These are phyloP conservation scores for Carpatolechia fugitivella DNA, from an alignment of 2,888 invertebrate genomes.

Conservation along the genomic window DNA sequence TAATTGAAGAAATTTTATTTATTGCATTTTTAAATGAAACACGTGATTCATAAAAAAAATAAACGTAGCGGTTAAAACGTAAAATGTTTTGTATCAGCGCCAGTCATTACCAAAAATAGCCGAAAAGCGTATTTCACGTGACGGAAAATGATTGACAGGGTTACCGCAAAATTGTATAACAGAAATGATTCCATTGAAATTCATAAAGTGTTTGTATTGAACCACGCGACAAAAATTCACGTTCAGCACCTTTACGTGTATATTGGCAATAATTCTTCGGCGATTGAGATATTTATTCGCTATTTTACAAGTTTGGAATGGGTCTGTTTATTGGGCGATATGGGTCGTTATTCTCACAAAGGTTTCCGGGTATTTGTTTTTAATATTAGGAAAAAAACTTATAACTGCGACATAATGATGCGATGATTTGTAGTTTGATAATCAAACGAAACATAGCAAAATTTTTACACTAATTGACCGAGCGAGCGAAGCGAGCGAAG, in stretches of 20 bases:
- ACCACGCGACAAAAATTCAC: constrained; percentile 29
- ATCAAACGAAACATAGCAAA: too few relatives aligned
- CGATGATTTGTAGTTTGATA: too few relatives aligned
- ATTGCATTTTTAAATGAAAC: too few relatives aligned
- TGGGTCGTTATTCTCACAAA: background rate
- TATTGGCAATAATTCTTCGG: constrained; percentile 47
- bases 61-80: too few relatives aligned
- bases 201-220: constrained; percentile 19
- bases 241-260: constrained; percentile 46
- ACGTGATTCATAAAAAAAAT: too few relatives aligned
- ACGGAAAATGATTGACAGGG: background rate
- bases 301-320: constrained; percentile 53
- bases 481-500: too few relatives aligned
- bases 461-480: too few relatives aligned
- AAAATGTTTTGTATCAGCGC: too few relatives aligned
- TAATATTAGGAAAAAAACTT: too few relatives aligned
- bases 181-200: constrained; percentile 6
- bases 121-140: background rate
- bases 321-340: constrained; percentile 8
- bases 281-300: constrained; percentile 68
- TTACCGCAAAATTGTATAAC: background rate
- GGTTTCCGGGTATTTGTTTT: background rate
- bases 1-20: too few relatives aligned
- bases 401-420: too few relatives aligned
- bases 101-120: too few relatives aligned